Base-by-base conservation (phyloP, 1,140 invertebrate species). In the Triops cancriformis region DNA sequence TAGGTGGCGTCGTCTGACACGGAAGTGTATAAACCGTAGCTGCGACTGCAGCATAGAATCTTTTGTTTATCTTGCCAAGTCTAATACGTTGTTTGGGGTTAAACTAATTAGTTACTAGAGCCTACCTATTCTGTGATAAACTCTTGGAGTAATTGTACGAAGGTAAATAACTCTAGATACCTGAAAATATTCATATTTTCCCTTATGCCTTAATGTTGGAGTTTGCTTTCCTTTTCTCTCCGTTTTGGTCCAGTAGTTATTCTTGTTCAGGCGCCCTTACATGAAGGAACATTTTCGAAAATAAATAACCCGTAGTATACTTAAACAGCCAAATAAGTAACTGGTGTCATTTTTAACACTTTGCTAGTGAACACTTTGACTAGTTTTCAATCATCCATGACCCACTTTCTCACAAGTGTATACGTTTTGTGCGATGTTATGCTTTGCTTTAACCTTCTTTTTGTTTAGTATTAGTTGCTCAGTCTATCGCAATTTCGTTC, bases 31-130 rank as follows among this genome's bases (percentile, higher is more conserved):
- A 64, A 64, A 64, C 51, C 51, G 6, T 64, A 37, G 51, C 14
- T 64, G 9, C 23, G 51, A 23, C 18, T n/a, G 18, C 51, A 23
- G 51, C 51, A 64, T 64, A 64, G n/a, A 64, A 64, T 64, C 51
- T 64, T 64, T 64, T 64, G 51, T 64, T 64, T 64, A 64, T 64
- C 51, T 64, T 64, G 51, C 18, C 51, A 23, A 64, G 51, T n/a
- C 18, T 64, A 64, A 64, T 64, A 23, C 51, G 51, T 64, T 64
- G 51, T 64, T 64, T 64, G 10, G 51, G 14, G 51, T 64, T 18
- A 14, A 64, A 64, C 23, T 64, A 64, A 23, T 64, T 64, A 18
- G 51, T 23, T 64, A 64, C n/a, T 10, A 18, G 14, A 64, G 51
- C n/a, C 14, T n/a, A n/a, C 23, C 18, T 11, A 23, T 9, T n/a